phyloP scores from a whole-genome alignment of 2,113 vertebrate genomes.

The Heloderma charlesbogerti region DNA sequence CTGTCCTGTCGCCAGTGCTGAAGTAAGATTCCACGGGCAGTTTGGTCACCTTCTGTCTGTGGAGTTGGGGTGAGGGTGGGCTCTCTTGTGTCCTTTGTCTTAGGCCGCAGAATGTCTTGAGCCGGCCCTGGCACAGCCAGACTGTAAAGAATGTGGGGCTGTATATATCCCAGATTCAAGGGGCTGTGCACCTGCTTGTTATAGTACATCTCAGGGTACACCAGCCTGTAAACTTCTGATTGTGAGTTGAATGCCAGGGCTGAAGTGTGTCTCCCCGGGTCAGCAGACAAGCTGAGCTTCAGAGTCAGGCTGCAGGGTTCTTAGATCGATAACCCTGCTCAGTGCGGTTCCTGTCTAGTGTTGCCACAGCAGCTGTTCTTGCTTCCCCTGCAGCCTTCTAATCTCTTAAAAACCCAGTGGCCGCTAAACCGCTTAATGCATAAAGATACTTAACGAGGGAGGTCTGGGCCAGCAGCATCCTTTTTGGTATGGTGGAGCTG shows the following conservation, averaged over 20 bases:
- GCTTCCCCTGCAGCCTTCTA: not conserved
- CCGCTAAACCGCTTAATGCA: conserved; percentile 29
- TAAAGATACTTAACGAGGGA: conserved; percentile 21
- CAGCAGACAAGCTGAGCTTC: not conserved
- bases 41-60: too few relatives aligned
- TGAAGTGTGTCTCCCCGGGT: not conserved
- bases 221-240: not conserved
- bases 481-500: not conserved
- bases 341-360: not conserved
- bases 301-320: not conserved
- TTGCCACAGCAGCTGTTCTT: conserved; percentile 8
- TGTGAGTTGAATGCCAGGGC: not conserved
- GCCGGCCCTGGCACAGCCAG: too few relatives aligned
- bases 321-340: not conserved
- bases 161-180: not conserved
- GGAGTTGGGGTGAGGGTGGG: too few relatives aligned
- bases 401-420: conserved; percentile 23
- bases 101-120: too few relatives aligned
- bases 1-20: too few relatives aligned
- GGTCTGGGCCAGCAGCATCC: not conserved
- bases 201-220: not conserved
- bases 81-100: too few relatives aligned
- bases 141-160: not conserved
- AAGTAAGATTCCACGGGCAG: too few relatives aligned
- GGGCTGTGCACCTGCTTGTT: not conserved